A percentile compares a stretch with the other conserved stretches of the same genome.
Evolutionary conservation across 2,888 invertebrate genomes (phyloP).

Genomic region (Sturmia bella): DNA sequence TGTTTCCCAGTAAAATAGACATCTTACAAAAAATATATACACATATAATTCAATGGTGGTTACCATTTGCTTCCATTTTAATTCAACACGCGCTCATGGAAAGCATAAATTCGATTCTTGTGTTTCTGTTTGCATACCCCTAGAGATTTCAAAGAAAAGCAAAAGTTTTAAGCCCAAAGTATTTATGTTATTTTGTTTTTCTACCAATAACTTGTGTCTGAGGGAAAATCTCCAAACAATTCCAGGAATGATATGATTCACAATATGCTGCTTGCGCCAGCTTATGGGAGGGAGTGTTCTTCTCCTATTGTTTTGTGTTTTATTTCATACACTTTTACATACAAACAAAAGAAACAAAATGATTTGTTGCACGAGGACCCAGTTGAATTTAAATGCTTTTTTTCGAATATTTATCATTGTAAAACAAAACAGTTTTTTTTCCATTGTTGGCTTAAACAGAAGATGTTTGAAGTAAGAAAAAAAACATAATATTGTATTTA

Average conservation of each 20-base stretch:
- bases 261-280: not conserved
- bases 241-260: not conserved
- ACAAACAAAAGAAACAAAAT: not conserved
- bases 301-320: not conserved
- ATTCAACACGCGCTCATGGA: not conserved
- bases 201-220: not conserved
- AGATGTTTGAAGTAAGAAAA: not conserved
- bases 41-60: no score
- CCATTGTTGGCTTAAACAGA: not conserved
- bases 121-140: conserved; percentile 14
- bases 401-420: conserved; percentile 10
- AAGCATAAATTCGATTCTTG: not conserved
- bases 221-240: not conserved
- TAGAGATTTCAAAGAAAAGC: not conserved
- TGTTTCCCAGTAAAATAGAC: no score
- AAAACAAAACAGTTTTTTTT: conserved; percentile 11
- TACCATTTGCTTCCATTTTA: not conserved
- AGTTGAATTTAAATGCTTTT: conserved; percentile 5
- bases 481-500: not conserved
- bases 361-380: not conserved
- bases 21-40: no score
- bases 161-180: not conserved
- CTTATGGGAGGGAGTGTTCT: not conserved
- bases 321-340: not conserved
- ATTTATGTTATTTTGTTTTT: conserved; percentile 5